Base-by-base conservation (phyloP, 2,113 vertebrate genomes). In the Nansenia antarctica region DNA sequence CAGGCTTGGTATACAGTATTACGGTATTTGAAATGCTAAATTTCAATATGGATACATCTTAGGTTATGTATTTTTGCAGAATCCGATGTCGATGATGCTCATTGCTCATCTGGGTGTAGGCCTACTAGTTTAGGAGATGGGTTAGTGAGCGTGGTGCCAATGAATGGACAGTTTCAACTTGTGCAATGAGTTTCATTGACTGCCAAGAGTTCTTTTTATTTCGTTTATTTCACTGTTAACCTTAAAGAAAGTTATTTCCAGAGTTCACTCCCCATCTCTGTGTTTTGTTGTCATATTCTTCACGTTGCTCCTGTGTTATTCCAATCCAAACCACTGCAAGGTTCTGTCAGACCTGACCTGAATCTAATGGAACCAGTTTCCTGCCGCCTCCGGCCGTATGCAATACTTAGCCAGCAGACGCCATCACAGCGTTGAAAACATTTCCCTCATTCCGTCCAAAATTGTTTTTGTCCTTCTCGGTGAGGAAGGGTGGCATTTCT, bases 391-490 rank as follows among this genome's bases (percentile, higher is more conserved):
- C 62, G 67, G 80, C 62, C 37, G 3, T 60, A 63, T 58, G 29
- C 78, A 76, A 80, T 80, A 67, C 72, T 69, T 74, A 78, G 61
- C 60, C 74, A 14, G 68, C 69, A 67, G 64, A 81, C 54, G 69
- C 74, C 80, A 68, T 62, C 59, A 67, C 24, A 31, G 39, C 57
- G 73, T 70, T 72, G 67, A 69, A 59, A 72, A 66, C 53, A 45
- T 63, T 61, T 73, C 31, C 59, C 42, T 74, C 57, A 73, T 81
- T 72, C n/a, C 73, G 66, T 55, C 76, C 67, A 34, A 70, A 78
- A 79, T 82, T 76, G 71, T 81, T 82, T 80, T 83, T 69, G 55
- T 76, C 67, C 74, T 37, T 60, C 62, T 69, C 27, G 65, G 30
- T 77, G 60, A 79, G 61, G 58, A 60, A 69, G 78, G 69, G 72